phyloP scores from a whole-genome alignment of 1,140 invertebrate genomes.

The Magallana angulata region DNA sequence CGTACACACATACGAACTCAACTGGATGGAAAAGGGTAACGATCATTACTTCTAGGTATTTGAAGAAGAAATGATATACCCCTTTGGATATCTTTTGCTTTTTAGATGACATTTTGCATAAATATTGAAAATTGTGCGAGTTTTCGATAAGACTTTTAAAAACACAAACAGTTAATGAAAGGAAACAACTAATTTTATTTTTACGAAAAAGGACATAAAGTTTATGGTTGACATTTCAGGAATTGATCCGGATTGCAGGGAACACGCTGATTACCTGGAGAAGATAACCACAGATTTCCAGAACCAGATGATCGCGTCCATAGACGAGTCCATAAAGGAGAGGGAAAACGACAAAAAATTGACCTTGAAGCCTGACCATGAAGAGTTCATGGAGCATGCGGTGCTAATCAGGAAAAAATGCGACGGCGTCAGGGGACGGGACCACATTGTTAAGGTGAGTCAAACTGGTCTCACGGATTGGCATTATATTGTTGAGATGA shows the following conservation, averaged over 20 bases:
- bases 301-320: constrained; percentile 44
- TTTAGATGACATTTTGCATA: no score
- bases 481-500: no score
- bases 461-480: no score
- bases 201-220: neutral
- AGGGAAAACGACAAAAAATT: constrained; percentile 25
- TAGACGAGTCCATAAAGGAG: constrained; percentile 51
- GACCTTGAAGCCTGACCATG: constrained; percentile 40
- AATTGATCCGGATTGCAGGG: constrained; percentile 50
- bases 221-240: constrained; percentile 50
- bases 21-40: constrained; percentile 60
- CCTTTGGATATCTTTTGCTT: no score
- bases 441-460: neutral
- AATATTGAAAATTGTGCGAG: no score
- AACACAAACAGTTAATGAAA: no score
- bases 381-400: constrained; percentile 52
- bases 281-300: constrained; percentile 58
- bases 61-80: no score
- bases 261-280: constrained; percentile 60
- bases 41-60: no score
- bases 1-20: constrained; percentile 40
- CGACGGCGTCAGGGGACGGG: constrained; percentile 34
- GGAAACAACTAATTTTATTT: no score
- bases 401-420: constrained; percentile 52
- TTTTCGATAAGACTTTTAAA: no score